These are phyloP conservation scores for Leptobrachium ailaonicum DNA, from an alignment of 2,113 vertebrate species.

Conservation along the genomic window DNA sequence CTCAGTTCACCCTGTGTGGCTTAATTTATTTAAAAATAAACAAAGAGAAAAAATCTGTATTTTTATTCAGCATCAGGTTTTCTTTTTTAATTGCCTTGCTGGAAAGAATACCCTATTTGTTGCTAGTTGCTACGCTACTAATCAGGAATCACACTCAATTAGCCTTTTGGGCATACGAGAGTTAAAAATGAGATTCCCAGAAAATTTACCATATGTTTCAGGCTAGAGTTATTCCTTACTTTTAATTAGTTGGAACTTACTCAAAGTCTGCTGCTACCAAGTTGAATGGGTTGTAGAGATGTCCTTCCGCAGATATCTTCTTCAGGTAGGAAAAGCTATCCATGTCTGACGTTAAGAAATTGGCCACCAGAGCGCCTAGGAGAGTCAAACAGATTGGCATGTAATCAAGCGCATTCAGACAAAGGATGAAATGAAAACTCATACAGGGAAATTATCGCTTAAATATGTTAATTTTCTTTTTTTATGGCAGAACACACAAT, in stretches of 20 bases:
- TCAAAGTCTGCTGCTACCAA: slow-evolving; percentile 91
- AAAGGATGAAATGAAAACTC: background rate
- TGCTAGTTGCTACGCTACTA: background rate
- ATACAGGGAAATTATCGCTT: background rate
- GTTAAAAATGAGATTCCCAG: background rate
- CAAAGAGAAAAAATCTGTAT: background rate
- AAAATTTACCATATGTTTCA: background rate
- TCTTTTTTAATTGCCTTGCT: background rate
- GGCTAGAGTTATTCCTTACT: background rate
- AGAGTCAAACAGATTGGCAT: background rate
- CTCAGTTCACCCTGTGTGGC: no score
- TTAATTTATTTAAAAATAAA: no score
- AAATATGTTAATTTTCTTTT: slow-evolving; percentile 1
- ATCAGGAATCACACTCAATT: background rate
- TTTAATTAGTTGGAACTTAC: slow-evolving; percentile 66
- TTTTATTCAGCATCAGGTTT: background rate
- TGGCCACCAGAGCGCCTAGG: slow-evolving; percentile 85
- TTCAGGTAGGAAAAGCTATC: slow-evolving; percentile 91
- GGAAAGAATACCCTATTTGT: background rate
- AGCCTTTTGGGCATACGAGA: background rate
- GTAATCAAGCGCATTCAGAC: background rate
- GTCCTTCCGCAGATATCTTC: slow-evolving; percentile 85
- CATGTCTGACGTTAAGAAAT: slow-evolving; percentile 83
- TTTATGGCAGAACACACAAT: background rate
- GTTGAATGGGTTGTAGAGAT: slow-evolving; percentile 96